Evolutionary conservation across 2,113 vertebrate genomes (phyloP).

Genomic region (Cyrtonyx montezumae): DNA sequence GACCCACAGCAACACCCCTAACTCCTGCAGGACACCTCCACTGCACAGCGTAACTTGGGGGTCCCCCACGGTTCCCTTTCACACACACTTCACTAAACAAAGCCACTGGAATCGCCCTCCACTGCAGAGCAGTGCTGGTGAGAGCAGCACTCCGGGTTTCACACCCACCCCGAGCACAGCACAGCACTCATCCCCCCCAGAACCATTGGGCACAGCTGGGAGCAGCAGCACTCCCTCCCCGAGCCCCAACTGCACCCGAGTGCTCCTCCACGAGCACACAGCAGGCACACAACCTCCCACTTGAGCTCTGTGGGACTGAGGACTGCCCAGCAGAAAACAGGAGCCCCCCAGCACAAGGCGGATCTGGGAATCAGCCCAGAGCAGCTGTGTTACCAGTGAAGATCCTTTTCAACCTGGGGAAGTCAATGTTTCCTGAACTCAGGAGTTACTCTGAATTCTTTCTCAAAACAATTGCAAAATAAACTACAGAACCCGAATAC

Average conservation of each 20-base stretch:
- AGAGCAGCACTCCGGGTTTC: fast-evolving
- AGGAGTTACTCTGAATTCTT: background rate
- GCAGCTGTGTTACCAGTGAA: background rate
- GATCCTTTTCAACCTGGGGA: background rate
- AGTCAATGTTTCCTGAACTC: background rate
- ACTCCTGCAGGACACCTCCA: background rate
- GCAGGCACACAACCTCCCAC: background rate
- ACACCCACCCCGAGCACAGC: fast-evolving
- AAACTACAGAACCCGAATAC: background rate
- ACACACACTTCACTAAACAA: fast-evolving
- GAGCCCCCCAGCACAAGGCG: background rate
- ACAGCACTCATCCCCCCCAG: fast-evolving
- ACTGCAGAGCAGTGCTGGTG: too few species aligned
- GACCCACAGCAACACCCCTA: fast-evolving
- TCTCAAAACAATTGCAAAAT: background rate
- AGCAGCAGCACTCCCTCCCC: fast-evolving
- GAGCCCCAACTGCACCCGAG: background rate
- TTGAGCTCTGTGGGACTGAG: background rate
- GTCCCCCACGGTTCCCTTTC: fast-evolving
- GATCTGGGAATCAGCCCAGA: background rate
- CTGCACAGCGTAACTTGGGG: background rate
- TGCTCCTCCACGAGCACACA: background rate
- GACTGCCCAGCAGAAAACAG: background rate
- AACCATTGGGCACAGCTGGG: fast-evolving
- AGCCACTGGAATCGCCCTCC: background rate